Conservation (phyloP, 2,888 invertebrate species). For the Malacosoma neustria region DNA sequence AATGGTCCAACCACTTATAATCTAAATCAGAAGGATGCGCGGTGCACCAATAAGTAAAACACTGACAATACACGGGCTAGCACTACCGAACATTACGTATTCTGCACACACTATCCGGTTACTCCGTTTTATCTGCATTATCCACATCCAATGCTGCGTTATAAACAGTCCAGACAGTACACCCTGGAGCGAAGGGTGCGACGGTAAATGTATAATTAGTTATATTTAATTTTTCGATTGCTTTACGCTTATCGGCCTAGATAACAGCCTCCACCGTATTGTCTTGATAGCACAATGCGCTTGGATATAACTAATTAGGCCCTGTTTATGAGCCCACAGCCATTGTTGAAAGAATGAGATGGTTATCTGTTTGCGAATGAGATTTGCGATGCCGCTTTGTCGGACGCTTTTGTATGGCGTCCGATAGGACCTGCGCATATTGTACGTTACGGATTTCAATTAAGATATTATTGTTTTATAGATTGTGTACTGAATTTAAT, state of each 20-base stretch:
- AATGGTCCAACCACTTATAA: too few relatives aligned
- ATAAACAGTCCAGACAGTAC: conserved; percentile 7
- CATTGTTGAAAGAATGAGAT: conserved; percentile 73
- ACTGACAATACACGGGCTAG: conserved; percentile 54
- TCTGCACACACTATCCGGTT: conserved; percentile 35
- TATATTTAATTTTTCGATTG: conserved; percentile 53
- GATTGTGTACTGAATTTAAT: too few relatives aligned
- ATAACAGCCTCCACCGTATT: conserved; percentile 67
- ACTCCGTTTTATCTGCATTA: background rate
- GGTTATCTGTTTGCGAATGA: conserved; percentile 70
- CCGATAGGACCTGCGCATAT: conserved; percentile 11
- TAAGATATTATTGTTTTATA: too few relatives aligned
- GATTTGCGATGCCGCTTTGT: conserved; percentile 71
- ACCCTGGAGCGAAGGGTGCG: conserved; percentile 23
- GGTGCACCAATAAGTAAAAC: conserved; percentile 33
- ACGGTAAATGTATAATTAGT: conserved; percentile 9
- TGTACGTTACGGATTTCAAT: too few relatives aligned
- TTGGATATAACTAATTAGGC: conserved; percentile 73
- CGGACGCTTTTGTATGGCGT: conserved; percentile 39
- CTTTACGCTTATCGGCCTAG: conserved; percentile 65
- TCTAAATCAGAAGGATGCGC: conserved; percentile 28
- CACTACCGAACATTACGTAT: conserved; percentile 70
- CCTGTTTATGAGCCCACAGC: conserved; percentile 65
- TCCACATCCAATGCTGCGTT: conserved; percentile 4
- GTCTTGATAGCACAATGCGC: conserved; percentile 68